Conservation (phyloP, 2,888 invertebrate species). For the Oeneis ivallda region DNA sequence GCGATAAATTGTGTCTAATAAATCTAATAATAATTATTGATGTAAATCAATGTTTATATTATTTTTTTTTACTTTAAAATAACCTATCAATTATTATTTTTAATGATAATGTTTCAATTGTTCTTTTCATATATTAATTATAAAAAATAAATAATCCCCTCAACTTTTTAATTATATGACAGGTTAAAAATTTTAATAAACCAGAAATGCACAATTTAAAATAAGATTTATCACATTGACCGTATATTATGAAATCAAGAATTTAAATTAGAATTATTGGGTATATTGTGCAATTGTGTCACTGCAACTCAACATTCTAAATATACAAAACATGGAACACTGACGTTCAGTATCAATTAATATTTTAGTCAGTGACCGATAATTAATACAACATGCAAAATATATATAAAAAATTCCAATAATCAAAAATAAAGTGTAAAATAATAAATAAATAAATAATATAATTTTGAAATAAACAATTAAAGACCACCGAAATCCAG, state of each 20-base stretch:
- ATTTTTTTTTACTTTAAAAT: not conserved
- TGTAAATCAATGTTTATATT: not conserved
- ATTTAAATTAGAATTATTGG: not conserved
- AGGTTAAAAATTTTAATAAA: not conserved
- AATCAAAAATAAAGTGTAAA: conserved; percentile 49
- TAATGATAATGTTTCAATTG: no score
- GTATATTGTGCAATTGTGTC: conserved; percentile 30
- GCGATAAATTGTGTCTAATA: not conserved
- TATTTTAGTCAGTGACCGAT: conserved; percentile 23
- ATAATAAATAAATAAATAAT: conserved; percentile 46
- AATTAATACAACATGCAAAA: conserved; percentile 60
- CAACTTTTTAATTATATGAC: not conserved
- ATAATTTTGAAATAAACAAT: conserved; percentile 46
- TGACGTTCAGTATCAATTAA: conserved; percentile 16
- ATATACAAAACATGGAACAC: conserved; percentile 43
- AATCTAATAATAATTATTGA: not conserved
- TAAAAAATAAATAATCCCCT: no score
- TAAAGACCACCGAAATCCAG: conserved; percentile 68
- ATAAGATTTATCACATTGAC: conserved; percentile 3
- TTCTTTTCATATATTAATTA: no score
- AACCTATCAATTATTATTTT: not conserved
- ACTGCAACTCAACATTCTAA: conserved; percentile 40
- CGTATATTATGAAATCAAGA: not conserved
- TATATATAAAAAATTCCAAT: conserved; percentile 47
- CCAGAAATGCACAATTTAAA: not conserved